Conservation (phyloP, 2,888 invertebrate species). For the Brenthis hecate region DNA sequence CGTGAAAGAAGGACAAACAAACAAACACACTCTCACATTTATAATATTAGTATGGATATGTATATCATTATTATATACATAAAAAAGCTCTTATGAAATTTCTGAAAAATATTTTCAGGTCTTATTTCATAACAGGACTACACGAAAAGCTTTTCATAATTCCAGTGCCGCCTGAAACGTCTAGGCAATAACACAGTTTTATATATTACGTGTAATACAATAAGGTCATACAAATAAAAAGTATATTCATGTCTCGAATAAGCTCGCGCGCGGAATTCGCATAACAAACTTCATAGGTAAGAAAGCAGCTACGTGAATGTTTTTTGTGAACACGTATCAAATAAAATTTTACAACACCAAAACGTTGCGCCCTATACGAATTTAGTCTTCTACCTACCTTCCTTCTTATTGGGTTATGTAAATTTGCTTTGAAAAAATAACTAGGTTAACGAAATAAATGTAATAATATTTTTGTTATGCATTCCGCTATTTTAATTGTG, state of each 20-base stretch:
- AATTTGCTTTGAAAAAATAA: neutral
- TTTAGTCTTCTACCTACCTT: constrained; percentile 15
- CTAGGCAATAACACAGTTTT: neutral
- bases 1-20: no score
- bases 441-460: neutral
- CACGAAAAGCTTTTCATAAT: constrained; percentile 4
- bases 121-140: neutral
- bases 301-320: constrained; percentile 48
- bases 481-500: no score
- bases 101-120: no score
- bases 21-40: no score
- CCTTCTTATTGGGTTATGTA: neutral
- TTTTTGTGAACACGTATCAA: constrained; percentile 14
- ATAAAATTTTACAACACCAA: constrained; percentile 22
- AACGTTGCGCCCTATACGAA: constrained; percentile 11
- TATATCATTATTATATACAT: no score
- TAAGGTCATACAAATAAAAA: constrained; percentile 22
- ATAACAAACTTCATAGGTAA: constrained; percentile 54
- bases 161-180: neutral
- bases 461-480: no score
- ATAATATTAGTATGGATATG: no score
- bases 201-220: constrained; percentile 15
- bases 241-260: constrained; percentile 25
- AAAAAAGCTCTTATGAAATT: no score
- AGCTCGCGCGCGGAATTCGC: constrained; percentile 33